Base-by-base conservation (phyloP, 2,797 vertebrate genomes). In the Onychomys torridus region DNA sequence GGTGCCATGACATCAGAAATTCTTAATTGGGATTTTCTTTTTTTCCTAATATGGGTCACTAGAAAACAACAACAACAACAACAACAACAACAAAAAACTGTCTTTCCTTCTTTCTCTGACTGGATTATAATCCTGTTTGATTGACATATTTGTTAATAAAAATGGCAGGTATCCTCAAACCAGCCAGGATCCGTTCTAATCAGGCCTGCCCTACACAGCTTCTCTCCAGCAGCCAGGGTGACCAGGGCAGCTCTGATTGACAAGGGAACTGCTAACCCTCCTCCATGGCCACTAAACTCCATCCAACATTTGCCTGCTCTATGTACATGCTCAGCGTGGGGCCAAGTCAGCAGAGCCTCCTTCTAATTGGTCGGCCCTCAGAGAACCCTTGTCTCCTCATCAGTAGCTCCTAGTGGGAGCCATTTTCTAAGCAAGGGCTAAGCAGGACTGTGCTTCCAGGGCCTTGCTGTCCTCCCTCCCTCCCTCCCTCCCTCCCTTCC, bases 121-220 rank as follows among this genome's bases (percentile, higher is more conserved):
- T 67, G 77, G 25, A 34, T 90, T 92, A 52, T 59, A 95, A 88
- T 88, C n/a, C 29, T 92, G 79, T 65, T 91, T 91, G 89, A 92
- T 55, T 94, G 92, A 75, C n/a, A 7, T 89, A 81, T 84, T 37
- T 86, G 57, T 67, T 94, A 67, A 94, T 96, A 69, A 69, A 95
- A 85, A 71, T 88, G 91, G 61, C 89, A 93, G 77, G 34, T 84
- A 32, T 91, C 37, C 85, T 83, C 67, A 83, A 92, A 71, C 43
- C 57, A 94, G 32, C 14, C 21, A 75, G 46, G 81, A 82, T 95
- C 75, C 75, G 71, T 85, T 90, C 89, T 96, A 90, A 95, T 2
- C n/a, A 92, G 69, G 43, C 21, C 0, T 21, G 63, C 46, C 57
- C 55, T n/a, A 10, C 0, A 5, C 32, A 67, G 63, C 49, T 46